phyloP scores from a whole-genome alignment of 2,888 invertebrate species.

The Hypolimnas misippus region DNA sequence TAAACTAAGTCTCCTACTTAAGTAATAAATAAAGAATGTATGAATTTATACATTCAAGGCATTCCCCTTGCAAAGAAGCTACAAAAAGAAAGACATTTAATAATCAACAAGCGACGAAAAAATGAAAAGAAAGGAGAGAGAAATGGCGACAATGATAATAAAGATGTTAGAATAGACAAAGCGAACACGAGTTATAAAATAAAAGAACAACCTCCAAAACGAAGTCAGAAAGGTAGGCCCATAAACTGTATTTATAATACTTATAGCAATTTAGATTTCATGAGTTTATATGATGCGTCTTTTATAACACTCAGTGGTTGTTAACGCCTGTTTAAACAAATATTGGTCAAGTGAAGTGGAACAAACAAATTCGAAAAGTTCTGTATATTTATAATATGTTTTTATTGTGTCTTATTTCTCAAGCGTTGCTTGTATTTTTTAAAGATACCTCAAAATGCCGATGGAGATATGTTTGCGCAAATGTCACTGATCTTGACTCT shows the following conservation, averaged over 20 bases:
- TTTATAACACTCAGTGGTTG: background rate
- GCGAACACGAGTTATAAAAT: constrained; percentile 21
- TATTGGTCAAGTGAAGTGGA: constrained; percentile 2
- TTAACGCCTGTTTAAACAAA: constrained; percentile 16
- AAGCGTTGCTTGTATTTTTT: too few species aligned
- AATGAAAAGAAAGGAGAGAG: constrained; percentile 16
- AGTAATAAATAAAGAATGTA: constrained; percentile 14
- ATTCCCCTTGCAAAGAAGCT: constrained; percentile 49
- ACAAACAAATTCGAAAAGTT: background rate
- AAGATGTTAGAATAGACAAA: constrained; percentile 1
- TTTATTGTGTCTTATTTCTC: background rate
- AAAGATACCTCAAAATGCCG: constrained; percentile 48
- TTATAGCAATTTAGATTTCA: constrained; percentile 24
- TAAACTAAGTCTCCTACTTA: background rate
- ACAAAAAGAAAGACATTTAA: constrained; percentile 51
- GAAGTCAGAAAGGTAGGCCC: constrained; percentile 20
- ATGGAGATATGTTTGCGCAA: constrained; percentile 60
- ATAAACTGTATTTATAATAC: constrained; percentile 30
- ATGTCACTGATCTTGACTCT: constrained; percentile 50
- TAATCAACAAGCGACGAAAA: constrained; percentile 46
- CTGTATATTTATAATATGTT: background rate
- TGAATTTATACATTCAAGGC: constrained; percentile 41
- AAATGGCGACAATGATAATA: constrained; percentile 23
- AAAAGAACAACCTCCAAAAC: constrained; percentile 15
- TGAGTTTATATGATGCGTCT: constrained; percentile 11